Percentiles rank a stretch among this genome's conserved stretches.
Conservation (phyloP, 2,888 invertebrate species). For the Conops quadrifasciatus region DNA sequence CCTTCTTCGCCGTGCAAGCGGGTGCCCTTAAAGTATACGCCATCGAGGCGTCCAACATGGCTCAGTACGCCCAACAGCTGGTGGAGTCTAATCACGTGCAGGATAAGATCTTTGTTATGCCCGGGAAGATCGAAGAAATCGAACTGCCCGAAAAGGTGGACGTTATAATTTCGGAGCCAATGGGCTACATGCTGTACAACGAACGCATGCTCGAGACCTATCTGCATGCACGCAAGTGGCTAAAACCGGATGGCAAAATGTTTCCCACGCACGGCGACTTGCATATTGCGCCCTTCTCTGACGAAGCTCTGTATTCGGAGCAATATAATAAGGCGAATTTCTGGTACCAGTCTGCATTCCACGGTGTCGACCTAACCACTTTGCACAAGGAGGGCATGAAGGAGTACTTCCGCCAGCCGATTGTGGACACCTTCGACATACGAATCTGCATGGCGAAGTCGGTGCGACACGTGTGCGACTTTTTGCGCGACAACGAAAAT, state of each 20-base stretch:
- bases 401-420: constrained; percentile 97
- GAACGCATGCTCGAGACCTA: constrained; percentile 99
- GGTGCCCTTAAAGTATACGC: constrained; percentile 97
- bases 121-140: constrained; percentile 98
- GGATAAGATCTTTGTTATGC: constrained; percentile 89
- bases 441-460: constrained; percentile 96
- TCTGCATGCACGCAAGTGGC: constrained; percentile 98
- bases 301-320: constrained; percentile 97
- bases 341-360: constrained; percentile 98
- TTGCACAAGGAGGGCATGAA: constrained; percentile 92
- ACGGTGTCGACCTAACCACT: constrained; percentile 94
- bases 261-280: constrained; percentile 96
- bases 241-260: constrained; percentile 93
- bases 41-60: constrained; percentile 99
- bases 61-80: constrained; percentile 90
- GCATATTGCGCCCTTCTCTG: constrained; percentile 97
- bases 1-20: constrained; percentile 98
- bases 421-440: constrained; percentile 98
- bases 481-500: constrained; percentile 88
- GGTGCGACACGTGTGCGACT: constrained; percentile 92
- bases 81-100: constrained; percentile 89
- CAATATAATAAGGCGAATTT: constrained; percentile 99
- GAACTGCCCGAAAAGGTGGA: constrained; percentile 95
- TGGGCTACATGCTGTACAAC: constrained; percentile 99
- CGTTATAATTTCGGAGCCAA: constrained; percentile 97